These are phyloP conservation scores for Myotis yumanensis DNA, from an alignment of 2,113 vertebrate genomes.

Conservation along the genomic window DNA sequence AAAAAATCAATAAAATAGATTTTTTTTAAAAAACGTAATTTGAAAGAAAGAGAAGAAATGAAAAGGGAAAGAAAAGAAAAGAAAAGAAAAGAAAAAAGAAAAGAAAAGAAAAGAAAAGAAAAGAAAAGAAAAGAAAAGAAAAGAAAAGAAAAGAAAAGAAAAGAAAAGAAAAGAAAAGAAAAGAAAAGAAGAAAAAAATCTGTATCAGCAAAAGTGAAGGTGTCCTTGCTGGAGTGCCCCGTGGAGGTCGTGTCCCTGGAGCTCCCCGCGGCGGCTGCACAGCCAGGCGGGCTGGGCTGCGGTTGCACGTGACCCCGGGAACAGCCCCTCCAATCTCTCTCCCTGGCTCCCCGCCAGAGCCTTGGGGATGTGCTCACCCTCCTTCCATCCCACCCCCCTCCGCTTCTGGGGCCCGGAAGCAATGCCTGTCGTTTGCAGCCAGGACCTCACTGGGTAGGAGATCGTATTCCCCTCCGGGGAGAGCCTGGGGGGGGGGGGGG, in stretches of 20 bases:
- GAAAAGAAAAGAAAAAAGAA: not conserved
- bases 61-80: no score
- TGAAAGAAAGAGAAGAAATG: no score
- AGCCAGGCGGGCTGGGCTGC: no score
- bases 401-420: not conserved
- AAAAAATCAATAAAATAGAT: no score
- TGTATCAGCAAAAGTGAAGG: not conserved
- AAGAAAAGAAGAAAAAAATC: no score
- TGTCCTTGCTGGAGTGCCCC: rapidly evolving
- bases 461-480: rapidly evolving
- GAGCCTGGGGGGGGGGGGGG: no score
- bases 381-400: not conserved
- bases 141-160: no score
- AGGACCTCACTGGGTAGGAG: not conserved
- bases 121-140: no score
- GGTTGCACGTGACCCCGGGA: not conserved
- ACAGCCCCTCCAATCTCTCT: not conserved
- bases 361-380: not conserved
- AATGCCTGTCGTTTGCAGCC: not conserved
- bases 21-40: no score
- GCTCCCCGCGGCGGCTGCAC: rapidly evolving
- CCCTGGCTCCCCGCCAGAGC: not conserved
- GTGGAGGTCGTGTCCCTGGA: no score
- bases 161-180: no score
- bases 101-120: no score